A percentile compares a stretch with the other conserved stretches of the same genome.
phyloP scores from a whole-genome alignment of 2,797 vertebrate species.

The Hypotaenidia philippensis region DNA sequence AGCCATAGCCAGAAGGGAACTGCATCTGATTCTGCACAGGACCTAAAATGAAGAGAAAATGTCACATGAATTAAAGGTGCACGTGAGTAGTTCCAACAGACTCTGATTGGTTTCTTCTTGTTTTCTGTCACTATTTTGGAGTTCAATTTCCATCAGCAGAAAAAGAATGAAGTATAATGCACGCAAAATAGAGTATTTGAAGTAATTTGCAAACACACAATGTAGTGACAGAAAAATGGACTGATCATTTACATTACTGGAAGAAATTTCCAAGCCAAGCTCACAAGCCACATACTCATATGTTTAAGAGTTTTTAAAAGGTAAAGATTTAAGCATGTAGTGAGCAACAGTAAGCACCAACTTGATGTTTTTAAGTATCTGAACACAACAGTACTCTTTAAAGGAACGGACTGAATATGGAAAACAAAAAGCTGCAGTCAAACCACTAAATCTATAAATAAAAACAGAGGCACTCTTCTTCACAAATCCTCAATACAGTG shows the following conservation, averaged over 20 bases:
- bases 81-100: not conserved
- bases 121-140: not conserved
- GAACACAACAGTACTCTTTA: not conserved
- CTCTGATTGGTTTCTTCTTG: not conserved
- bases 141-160: not conserved
- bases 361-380: not conserved
- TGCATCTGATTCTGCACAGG: conserved; percentile 85
- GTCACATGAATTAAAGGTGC: not conserved
- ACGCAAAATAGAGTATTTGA: not conserved
- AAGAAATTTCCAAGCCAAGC: not conserved
- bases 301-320: not conserved
- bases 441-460: not conserved
- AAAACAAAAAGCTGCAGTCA: not conserved
- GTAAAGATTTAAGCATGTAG: not conserved
- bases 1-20: conserved; percentile 82
- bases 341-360: not conserved
- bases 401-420: not conserved
- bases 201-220: not conserved
- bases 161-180: not conserved
- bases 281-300: not conserved
- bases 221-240: not conserved
- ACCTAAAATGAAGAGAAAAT: conserved; percentile 79
- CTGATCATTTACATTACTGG: not conserved
- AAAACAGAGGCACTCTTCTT: not conserved
- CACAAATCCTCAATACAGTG: not conserved